Evolutionary conservation across 2,113 vertebrate genomes (phyloP).

Genomic region (Murina feae): DNA sequence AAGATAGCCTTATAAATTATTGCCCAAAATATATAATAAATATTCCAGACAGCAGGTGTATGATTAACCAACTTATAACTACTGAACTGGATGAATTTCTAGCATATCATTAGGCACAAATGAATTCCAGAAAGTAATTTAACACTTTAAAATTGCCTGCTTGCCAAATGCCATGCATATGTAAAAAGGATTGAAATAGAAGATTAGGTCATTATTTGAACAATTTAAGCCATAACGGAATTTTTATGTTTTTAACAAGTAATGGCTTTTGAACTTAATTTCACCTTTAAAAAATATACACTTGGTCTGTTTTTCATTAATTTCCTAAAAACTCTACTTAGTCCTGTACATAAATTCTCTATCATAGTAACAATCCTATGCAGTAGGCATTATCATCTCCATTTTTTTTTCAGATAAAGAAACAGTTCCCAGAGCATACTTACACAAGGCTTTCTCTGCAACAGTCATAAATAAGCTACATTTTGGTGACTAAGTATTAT

Average conservation of each 20-base stretch:
- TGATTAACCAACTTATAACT: neutral
- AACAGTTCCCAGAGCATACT: neutral
- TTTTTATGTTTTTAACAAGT: neutral
- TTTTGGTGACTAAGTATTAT: neutral
- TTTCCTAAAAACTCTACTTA: neutral
- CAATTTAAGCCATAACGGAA: neutral
- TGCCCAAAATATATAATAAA: neutral
- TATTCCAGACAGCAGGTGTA: neutral
- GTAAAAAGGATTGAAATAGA: neutral
- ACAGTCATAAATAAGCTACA: neutral
- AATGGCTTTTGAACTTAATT: constrained; percentile 5
- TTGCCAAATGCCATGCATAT: neutral
- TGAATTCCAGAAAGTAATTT: neutral
- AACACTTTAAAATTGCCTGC: neutral
- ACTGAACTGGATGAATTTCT: neutral
- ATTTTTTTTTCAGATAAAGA: neutral
- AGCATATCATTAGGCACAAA: neutral
- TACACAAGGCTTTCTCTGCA: neutral
- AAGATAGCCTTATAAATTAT: neutral
- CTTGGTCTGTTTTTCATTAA: neutral
- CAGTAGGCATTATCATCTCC: neutral
- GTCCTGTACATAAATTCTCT: neutral
- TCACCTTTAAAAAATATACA: neutral
- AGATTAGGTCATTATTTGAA: neutral
- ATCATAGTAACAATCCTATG: neutral